These are phyloP conservation scores for Ariopsis seemanni DNA, from an alignment of 2,113 vertebrate genomes.

Conservation along the genomic window DNA sequence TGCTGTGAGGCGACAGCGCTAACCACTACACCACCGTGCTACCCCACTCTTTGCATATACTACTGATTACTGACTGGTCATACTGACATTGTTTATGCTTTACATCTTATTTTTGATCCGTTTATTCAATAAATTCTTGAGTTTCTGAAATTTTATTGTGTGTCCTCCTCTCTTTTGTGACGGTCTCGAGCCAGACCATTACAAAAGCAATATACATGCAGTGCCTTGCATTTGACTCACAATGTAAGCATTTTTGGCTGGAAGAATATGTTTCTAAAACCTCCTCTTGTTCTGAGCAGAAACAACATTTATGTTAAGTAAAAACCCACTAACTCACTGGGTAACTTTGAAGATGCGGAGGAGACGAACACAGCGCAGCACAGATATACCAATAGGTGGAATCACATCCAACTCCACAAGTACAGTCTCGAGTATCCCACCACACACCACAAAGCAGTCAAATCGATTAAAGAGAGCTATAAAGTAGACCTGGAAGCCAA, in stretches of 20 bases:
- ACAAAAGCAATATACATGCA: background rate
- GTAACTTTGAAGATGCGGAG: constrained; percentile 91
- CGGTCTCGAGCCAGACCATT: too few relatives aligned
- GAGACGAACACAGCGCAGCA: constrained; percentile 88
- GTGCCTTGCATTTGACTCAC: background rate
- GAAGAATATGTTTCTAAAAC: background rate
- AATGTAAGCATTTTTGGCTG: background rate
- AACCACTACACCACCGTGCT: too few relatives aligned
- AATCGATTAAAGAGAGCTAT: constrained; percentile 91
- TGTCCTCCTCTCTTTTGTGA: too few relatives aligned
- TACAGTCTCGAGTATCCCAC: constrained; percentile 86
- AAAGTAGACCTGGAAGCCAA: constrained; percentile 82
- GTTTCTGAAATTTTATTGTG: too few relatives aligned
- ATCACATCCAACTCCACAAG: constrained; percentile 84
- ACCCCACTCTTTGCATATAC: too few relatives aligned
- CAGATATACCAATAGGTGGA: constrained; percentile 87
- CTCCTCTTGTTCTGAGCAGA: background rate
- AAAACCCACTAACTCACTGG: constrained; percentile 68
- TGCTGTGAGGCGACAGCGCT: too few relatives aligned
- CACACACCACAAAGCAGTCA: constrained; percentile 92
- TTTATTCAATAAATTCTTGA: too few relatives aligned
- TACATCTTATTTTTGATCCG: too few relatives aligned
- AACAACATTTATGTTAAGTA: background rate
- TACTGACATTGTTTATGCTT: too few relatives aligned
- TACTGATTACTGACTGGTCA: too few relatives aligned